These are phyloP conservation scores for Hoplodrina blanda DNA, from an alignment of 2,888 invertebrate species.

Conservation along the genomic window DNA sequence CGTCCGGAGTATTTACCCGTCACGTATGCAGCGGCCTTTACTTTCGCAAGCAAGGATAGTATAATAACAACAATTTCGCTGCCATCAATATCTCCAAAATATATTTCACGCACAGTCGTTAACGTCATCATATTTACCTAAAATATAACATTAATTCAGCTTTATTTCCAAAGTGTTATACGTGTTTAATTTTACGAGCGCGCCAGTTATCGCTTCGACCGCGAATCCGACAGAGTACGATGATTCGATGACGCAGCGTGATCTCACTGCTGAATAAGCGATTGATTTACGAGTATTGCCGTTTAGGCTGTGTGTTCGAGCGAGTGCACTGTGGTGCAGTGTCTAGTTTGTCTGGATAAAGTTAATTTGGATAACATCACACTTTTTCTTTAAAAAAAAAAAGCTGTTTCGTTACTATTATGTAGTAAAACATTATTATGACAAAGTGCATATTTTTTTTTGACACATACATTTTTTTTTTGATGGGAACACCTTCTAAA, in stretches of 20 bases:
- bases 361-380: background rate
- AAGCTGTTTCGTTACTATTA: too few species aligned
- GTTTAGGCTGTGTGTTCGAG: slow-evolving; percentile 50
- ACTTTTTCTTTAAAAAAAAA: too few species aligned
- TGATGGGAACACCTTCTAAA: too few species aligned
- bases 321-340: slow-evolving; percentile 44
- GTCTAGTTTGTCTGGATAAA: background rate
- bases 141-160: slow-evolving; percentile 55
- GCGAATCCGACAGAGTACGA: slow-evolving; percentile 59
- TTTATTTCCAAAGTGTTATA: slow-evolving; percentile 58
- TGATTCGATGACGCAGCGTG: slow-evolving; percentile 72
- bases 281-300: slow-evolving; percentile 72
- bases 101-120: slow-evolving; percentile 35
- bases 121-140: slow-evolving; percentile 56
- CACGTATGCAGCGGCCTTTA: too few species aligned
- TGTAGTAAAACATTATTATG: too few species aligned
- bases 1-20: too few species aligned
- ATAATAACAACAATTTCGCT: background rate
- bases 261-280: slow-evolving; percentile 69
- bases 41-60: too few species aligned
- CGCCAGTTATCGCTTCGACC: slow-evolving; percentile 54
- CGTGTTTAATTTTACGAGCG: slow-evolving; percentile 58
- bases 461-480: too few species aligned
- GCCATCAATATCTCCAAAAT: slow-evolving; percentile 25
- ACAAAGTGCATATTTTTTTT: too few species aligned